A percentile compares a stretch with the other conserved stretches of the same genome.
These are phyloP conservation scores for Nymphalis polychloros DNA, from an alignment of 2,888 invertebrate genomes.

Conservation along the genomic window DNA sequence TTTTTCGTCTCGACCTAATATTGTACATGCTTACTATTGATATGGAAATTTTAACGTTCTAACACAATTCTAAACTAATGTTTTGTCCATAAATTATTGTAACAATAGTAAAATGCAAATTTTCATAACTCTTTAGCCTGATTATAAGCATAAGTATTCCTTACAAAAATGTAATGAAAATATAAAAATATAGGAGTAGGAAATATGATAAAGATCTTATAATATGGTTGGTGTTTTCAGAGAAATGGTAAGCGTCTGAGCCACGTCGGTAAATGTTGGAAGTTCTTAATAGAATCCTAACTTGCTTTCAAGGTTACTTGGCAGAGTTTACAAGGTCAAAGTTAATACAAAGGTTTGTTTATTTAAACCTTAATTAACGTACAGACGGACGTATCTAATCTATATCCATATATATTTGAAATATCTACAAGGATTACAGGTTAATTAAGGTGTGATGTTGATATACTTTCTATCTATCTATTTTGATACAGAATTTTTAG, in stretches of 20 bases:
- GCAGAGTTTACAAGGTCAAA: slow-evolving; percentile 12
- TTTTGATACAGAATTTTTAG: too few species aligned
- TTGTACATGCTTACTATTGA: too few species aligned
- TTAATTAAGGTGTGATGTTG: too few species aligned
- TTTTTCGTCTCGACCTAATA: background rate
- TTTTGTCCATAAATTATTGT: too few species aligned
- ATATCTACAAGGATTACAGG: too few species aligned
- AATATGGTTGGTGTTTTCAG: slow-evolving; percentile 5
- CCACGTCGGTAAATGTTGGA: slow-evolving; percentile 8
- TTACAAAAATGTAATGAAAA: too few species aligned
- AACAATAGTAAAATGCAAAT: too few species aligned
- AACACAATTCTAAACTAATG: too few species aligned
- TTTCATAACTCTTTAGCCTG: too few species aligned
- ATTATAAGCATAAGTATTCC: too few species aligned
- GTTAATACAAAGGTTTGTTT: slow-evolving; percentile 20
- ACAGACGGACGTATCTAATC: background rate
- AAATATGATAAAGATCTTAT: background rate
- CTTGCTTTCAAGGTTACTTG: slow-evolving; percentile 19
- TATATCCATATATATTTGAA: background rate
- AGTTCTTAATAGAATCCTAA: slow-evolving; percentile 17
- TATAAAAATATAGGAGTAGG: background rate
- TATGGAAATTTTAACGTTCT: too few species aligned
- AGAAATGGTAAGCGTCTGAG: background rate
- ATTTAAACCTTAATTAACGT: slow-evolving; percentile 19
- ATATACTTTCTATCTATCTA: too few species aligned